Percentiles rank a stretch among this genome's conserved stretches.
Evolutionary conservation across 2,888 invertebrate genomes (phyloP).

Genomic region (Eupithecia tripunctaria): DNA sequence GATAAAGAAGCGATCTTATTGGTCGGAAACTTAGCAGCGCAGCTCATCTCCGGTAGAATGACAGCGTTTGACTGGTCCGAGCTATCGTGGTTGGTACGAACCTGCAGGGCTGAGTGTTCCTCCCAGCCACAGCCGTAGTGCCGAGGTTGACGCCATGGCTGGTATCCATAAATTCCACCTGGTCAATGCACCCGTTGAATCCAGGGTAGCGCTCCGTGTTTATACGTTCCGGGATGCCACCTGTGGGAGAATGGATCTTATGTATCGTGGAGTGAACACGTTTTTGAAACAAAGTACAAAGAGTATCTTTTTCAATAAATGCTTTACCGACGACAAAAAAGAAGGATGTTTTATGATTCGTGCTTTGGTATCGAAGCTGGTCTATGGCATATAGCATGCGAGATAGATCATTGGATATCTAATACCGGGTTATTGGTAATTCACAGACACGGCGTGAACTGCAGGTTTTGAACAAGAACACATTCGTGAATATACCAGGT

Average conservation of each 20-base stretch:
- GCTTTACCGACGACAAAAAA: not conserved
- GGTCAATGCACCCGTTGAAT: constrained; percentile 93
- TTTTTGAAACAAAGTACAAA: not conserved
- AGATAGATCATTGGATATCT: too few relatives aligned
- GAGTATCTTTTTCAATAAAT: not conserved
- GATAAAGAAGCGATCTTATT: too few relatives aligned
- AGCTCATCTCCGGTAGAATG: too few relatives aligned
- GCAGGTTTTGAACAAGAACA: too few relatives aligned
- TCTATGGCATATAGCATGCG: not conserved
- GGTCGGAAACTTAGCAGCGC: too few relatives aligned
- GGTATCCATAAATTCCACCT: constrained; percentile 89
- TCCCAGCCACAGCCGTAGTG: constrained; percentile 88
- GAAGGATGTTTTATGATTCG: too few relatives aligned
- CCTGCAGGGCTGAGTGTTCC: constrained; percentile 93
- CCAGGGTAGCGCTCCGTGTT: constrained; percentile 89
- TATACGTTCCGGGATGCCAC: constrained; percentile 91
- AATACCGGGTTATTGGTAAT: too few relatives aligned
- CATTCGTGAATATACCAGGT: too few relatives aligned
- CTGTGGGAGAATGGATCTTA: constrained; percentile 75
- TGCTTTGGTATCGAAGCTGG: not conserved
- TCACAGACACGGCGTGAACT: too few relatives aligned
- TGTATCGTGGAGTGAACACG: not conserved
- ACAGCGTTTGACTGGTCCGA: not conserved
- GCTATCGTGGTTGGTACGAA: constrained; percentile 72
- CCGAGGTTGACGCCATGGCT: constrained; percentile 88